Percentiles rank a stretch among this genome's conserved stretches.
phyloP scores from a whole-genome alignment of 2,888 invertebrate genomes.

The Coleophora deauratella region DNA sequence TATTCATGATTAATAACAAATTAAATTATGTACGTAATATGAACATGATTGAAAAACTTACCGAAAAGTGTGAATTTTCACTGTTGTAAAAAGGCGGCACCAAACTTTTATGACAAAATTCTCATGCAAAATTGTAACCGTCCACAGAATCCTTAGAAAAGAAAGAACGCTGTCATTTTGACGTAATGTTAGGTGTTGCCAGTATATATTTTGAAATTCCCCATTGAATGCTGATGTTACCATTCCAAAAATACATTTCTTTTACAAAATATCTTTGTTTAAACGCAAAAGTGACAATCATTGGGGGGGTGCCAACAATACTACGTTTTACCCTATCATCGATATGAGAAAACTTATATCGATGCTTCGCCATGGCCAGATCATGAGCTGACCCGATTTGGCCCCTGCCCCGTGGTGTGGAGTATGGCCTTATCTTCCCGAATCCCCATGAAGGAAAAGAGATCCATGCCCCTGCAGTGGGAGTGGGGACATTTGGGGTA shows the following conservation, averaged over 20 bases:
- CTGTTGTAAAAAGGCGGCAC: too few relatives aligned
- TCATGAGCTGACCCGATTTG: too few relatives aligned
- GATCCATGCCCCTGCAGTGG: too few relatives aligned
- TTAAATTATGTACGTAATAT: too few relatives aligned
- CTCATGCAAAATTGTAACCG: constrained; percentile 14
- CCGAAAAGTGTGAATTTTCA: background rate
- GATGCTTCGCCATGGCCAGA: background rate
- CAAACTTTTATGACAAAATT: constrained; percentile 1
- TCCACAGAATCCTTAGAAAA: constrained; percentile 13
- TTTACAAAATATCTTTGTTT: constrained; percentile 13
- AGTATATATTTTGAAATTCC: constrained; percentile 12
- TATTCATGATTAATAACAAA: background rate
- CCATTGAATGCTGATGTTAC: constrained; percentile 2
- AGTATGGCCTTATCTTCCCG: too few relatives aligned
- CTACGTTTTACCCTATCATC: constrained; percentile 13
- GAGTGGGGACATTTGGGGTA: too few relatives aligned
- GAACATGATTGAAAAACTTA: background rate
- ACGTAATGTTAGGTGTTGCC: too few relatives aligned
- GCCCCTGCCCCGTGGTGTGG: too few relatives aligned
- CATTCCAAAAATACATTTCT: constrained; percentile 13
- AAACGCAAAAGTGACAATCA: constrained; percentile 1
- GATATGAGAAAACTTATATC: background rate
- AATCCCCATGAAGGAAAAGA: too few relatives aligned
- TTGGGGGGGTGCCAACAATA: constrained; percentile 11
- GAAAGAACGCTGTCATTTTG: constrained; percentile 8